Base-by-base conservation (phyloP, 2,113 vertebrate genomes). In the Noctilio leporinus region DNA sequence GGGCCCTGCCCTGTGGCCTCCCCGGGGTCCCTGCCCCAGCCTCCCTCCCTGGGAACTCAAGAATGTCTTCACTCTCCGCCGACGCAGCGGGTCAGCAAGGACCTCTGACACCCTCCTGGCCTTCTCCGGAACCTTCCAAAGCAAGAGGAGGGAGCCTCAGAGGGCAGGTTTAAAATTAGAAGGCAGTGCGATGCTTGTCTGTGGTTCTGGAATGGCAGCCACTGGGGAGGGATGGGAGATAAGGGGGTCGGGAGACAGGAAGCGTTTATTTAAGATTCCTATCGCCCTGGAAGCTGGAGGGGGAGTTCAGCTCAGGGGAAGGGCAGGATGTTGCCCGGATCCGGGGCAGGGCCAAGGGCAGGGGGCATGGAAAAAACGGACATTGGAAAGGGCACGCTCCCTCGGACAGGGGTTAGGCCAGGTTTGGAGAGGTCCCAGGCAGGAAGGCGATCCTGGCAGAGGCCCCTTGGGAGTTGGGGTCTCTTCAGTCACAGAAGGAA, bases 221-320 rank as follows among this genome's bases (percentile, higher is more conserved):
- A 0, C 93, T 72, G 28, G 89, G 83, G 97, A 97, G 96, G 93
- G 96, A 47, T 88, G 47, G 93, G 89, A 97, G 98, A 98, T 98
- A 98, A 98, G 97, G 98, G 96, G 96, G 89, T 93, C 87, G 12
- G 20, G 95, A 88, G 98, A 97, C 97, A 93, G 95, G 94, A 97
- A 96, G 84, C 97, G 91, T 98, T 98, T 98, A 96, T 97, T 97
- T 98, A 98, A 98, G 98, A 98, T 98, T 95, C 88, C 96, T 98
- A 98, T 98, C 98, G 0, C 96, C 81, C 92, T 96, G 94, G 97
- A 97, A 97, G 96, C 97, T 96, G 95, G 88, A 97, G 97, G 97
- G 97, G 98, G 97, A 97, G 98, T 84, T 69, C 70, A 91, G 95
- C 88, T 95, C 89, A 93, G 95, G 96, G 95, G 94, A 96, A 97